phyloP scores from a whole-genome alignment of 2,888 invertebrate genomes.

The Lapara coniferarum region DNA sequence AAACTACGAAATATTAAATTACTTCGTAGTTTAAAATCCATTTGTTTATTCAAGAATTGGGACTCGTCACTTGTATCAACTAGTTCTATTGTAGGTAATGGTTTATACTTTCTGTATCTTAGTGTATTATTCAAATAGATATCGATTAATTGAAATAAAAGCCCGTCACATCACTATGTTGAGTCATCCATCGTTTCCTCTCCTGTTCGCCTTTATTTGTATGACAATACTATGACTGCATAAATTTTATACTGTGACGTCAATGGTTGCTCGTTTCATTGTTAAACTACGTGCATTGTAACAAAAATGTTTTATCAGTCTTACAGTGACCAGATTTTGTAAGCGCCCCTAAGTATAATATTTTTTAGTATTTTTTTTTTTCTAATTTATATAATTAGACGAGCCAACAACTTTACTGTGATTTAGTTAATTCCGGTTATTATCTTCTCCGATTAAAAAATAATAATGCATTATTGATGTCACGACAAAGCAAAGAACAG shows the following conservation, averaged over 20 bases:
- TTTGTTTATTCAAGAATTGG: too few species aligned
- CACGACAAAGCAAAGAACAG: too few species aligned
- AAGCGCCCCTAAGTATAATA: background rate
- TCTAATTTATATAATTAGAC: background rate
- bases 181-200: conserved; percentile 15
- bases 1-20: too few species aligned
- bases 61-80: too few species aligned
- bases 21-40: too few species aligned
- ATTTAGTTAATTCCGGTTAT: too few species aligned
- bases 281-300: conserved; percentile 10
- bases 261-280: background rate
- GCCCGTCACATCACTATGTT: background rate
- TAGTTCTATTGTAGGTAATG: too few species aligned
- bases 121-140: background rate
- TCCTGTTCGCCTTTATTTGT: conserved; percentile 9
- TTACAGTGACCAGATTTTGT: background rate
- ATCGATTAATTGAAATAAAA: background rate
- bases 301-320: background rate
- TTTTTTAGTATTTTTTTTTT: background rate
- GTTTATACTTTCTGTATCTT: background rate
- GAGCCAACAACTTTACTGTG: too few species aligned
- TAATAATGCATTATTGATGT: too few species aligned
- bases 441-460: too few species aligned
- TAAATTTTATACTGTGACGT: conserved; percentile 20
- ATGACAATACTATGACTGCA: conserved; percentile 18